Percentiles rank a stretch among this genome's conserved stretches.
Evolutionary conservation across 1,140 invertebrate species (phyloP).

Genomic region (Maniola jurtina): DNA sequence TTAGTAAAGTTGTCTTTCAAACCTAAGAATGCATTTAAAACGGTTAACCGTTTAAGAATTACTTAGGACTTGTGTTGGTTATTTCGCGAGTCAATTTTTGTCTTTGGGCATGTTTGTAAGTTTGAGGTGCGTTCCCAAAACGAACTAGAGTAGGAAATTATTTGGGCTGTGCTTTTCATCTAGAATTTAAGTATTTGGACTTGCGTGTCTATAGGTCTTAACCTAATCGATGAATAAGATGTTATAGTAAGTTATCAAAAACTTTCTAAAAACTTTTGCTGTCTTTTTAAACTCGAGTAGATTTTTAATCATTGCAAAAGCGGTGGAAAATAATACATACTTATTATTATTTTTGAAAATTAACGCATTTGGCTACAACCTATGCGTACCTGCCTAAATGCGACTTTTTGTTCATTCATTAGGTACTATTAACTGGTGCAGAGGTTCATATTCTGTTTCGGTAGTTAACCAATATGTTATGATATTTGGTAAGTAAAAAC

Average conservation of each 20-base stretch:
- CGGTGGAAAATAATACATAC: no score
- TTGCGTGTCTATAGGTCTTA: background rate
- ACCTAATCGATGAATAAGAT: background rate
- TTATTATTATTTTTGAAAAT: no score
- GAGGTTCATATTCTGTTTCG: no score
- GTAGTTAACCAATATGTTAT: no score
- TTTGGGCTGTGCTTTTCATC: constrained; percentile 69
- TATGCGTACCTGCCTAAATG: no score
- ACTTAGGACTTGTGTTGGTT: constrained; percentile 3
- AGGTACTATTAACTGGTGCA: no score
- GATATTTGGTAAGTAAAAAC: no score
- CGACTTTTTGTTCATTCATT: no score
- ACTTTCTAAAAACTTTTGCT: background rate
- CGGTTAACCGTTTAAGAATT: constrained; percentile 6
- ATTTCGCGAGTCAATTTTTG: constrained; percentile 19
- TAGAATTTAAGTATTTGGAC: constrained; percentile 56
- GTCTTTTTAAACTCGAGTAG: background rate
- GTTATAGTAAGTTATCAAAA: background rate
- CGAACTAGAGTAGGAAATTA: constrained; percentile 38
- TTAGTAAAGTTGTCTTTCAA: constrained; percentile 14
- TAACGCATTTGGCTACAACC: no score
- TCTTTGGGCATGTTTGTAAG: constrained; percentile 15
- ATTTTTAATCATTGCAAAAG: background rate
- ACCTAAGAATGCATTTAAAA: constrained; percentile 8
- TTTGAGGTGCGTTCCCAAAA: constrained; percentile 24